phyloP scores from a whole-genome alignment of 2,797 vertebrate species.

The Semaprochilodus insignis region DNA sequence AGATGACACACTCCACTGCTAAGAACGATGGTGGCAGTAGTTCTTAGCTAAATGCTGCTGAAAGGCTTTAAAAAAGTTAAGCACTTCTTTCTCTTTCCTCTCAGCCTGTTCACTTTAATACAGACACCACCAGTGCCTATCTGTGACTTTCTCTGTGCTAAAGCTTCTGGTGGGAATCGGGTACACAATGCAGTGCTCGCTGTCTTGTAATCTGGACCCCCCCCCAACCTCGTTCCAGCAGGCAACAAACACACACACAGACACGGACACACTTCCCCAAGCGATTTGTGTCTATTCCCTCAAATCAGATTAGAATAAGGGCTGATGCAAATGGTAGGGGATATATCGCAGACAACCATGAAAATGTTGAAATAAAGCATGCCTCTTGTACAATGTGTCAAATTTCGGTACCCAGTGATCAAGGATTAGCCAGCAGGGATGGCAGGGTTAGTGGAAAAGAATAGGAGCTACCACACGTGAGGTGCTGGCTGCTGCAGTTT shows the following conservation, averaged over 20 bases:
- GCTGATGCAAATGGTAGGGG: slow-evolving; percentile 38
- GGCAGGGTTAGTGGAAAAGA: slow-evolving; percentile 21
- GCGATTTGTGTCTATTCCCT: slow-evolving; percentile 60
- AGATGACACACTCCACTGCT: slow-evolving; percentile 34
- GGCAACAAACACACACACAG: slow-evolving; percentile 7
- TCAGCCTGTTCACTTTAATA: neutral
- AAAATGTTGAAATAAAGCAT: slow-evolving; percentile 58
- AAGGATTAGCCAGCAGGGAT: slow-evolving; percentile 56
- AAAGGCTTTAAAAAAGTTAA: slow-evolving; percentile 39
- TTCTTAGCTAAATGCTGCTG: slow-evolving; percentile 37
- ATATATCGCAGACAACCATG: slow-evolving; percentile 42
- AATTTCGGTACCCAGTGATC: slow-evolving; percentile 47
- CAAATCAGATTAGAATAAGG: slow-evolving; percentile 45
- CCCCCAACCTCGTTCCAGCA: neutral
- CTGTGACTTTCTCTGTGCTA: slow-evolving; percentile 45
- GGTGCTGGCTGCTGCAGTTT: slow-evolving; percentile 52
- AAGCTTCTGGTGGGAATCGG: slow-evolving; percentile 48
- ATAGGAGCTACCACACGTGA: slow-evolving; percentile 20
- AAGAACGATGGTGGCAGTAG: slow-evolving; percentile 44
- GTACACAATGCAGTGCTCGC: slow-evolving; percentile 46
- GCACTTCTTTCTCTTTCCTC: slow-evolving; percentile 8
- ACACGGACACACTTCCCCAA: slow-evolving; percentile 20
- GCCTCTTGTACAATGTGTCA: slow-evolving; percentile 50
- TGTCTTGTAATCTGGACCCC: slow-evolving; percentile 47
- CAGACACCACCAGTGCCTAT: slow-evolving; percentile 26